phyloP scores from a whole-genome alignment of 1,140 invertebrate species.

The Marisa cornuarietis region DNA sequence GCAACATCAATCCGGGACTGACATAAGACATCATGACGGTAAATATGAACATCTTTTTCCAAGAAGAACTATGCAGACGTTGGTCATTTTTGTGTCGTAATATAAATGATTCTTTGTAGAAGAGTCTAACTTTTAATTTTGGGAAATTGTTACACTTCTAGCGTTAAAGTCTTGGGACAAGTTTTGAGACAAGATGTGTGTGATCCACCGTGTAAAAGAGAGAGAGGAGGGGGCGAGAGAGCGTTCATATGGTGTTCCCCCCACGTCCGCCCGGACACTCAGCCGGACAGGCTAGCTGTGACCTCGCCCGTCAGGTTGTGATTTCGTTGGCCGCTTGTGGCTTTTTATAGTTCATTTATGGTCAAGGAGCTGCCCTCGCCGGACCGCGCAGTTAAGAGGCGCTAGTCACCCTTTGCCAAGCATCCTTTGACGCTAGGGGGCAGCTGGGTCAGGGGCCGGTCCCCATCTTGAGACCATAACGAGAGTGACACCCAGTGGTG shows the following conservation, averaged over 20 bases:
- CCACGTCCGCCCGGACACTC: background rate
- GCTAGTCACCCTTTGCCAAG: constrained; percentile 1
- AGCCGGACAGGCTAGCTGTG: background rate
- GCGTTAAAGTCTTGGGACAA: background rate
- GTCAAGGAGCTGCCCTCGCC: background rate
- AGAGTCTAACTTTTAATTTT: too few relatives aligned
- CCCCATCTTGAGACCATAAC: constrained; percentile 25
- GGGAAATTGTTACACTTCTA: background rate
- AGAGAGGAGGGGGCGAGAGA: background rate
- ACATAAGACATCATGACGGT: too few relatives aligned
- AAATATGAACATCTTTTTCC: too few relatives aligned
- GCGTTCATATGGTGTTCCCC: background rate
- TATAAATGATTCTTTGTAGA: background rate
- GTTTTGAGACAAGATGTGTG: background rate
- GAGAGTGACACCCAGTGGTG: constrained; percentile 21
- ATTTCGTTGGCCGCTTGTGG: background rate
- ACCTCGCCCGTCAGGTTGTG: too few relatives aligned
- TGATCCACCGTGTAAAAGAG: background rate
- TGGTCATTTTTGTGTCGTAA: too few relatives aligned
- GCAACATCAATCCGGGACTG: too few relatives aligned
- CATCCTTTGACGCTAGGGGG: constrained; percentile 11
- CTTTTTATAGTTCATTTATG: constrained; percentile 1
- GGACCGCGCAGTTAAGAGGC: constrained; percentile 10
- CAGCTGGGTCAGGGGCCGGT: constrained; percentile 4
- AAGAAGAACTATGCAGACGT: too few relatives aligned